Conservation (phyloP, 53 echinoderm and acorn worm genomes). For the Paracentrotus lividus region DNA sequence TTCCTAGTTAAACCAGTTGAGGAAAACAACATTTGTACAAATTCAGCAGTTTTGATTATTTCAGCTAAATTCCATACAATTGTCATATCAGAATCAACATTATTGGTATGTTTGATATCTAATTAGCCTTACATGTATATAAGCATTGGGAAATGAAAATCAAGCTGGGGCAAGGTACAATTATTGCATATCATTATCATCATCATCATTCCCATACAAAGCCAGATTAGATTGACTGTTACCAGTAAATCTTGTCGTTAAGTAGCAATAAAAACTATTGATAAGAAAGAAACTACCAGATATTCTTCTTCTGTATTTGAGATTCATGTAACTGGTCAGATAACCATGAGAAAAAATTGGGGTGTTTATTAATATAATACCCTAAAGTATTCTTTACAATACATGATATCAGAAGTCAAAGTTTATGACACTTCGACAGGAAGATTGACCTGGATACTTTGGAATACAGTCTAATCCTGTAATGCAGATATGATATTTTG, state of each 20-base stretch:
- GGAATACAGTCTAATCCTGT: no score
- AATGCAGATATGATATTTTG: no score
- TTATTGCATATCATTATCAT: background rate
- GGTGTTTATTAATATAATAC: background rate
- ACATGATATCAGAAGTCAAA: background rate
- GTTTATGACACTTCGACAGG: background rate
- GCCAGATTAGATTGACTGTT: background rate
- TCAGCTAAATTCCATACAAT: no score
- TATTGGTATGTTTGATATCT: background rate
- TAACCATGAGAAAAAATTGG: no score
- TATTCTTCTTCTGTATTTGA: background rate
- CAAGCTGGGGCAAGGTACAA: background rate
- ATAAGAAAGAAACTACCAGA: background rate
- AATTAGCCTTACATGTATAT: background rate
- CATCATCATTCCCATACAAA: no score
- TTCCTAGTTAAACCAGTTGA: no score
- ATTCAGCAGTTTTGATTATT: no score
- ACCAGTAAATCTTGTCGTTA: background rate
- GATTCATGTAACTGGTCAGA: no score
- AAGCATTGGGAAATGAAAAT: background rate
- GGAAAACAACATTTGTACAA: no score
- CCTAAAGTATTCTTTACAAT: no score
- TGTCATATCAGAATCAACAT: no score
- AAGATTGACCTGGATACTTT: background rate
- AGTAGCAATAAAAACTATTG: background rate